A percentile compares a stretch with the other conserved stretches of the same genome.
Conservation (phyloP, 2,888 invertebrate genomes). For the Idaea biselata region DNA sequence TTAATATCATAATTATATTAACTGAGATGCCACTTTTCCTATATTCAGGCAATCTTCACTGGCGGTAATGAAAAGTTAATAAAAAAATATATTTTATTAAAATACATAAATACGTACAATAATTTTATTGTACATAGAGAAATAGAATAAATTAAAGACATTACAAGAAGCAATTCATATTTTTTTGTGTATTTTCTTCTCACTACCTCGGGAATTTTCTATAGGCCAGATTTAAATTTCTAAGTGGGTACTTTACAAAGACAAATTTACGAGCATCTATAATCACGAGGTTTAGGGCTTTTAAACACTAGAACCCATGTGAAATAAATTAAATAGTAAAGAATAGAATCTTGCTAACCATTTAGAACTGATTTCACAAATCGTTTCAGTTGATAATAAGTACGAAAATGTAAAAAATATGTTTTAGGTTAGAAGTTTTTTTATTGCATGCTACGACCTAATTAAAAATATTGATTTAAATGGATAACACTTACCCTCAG, state of each 20-base stretch:
- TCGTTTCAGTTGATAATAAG: neutral
- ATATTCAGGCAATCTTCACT: too few relatives aligned
- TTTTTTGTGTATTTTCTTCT: neutral
- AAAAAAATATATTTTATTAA: too few relatives aligned
- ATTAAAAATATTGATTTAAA: neutral
- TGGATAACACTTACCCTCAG: conserved; percentile 47
- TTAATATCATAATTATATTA: too few relatives aligned
- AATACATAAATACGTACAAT: too few relatives aligned
- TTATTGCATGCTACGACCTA: neutral
- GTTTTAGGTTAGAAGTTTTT: conserved; percentile 18
- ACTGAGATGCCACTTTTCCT: too few relatives aligned
- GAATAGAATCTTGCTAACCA: neutral
- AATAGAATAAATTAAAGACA: too few relatives aligned
- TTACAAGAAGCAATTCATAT: too few relatives aligned
- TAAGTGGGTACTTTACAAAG: neutral
- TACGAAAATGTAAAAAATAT: neutral
- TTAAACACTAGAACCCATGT: neutral
- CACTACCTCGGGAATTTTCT: neutral
- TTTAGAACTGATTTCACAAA: neutral
- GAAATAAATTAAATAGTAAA: neutral
- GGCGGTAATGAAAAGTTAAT: too few relatives aligned
- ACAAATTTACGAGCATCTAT: neutral
- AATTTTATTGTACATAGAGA: too few relatives aligned
- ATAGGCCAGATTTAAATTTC: neutral
- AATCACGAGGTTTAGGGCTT: neutral